Evolutionary conservation across 2,888 invertebrate species (phyloP).

Genomic region (Atrina japonica): DNA sequence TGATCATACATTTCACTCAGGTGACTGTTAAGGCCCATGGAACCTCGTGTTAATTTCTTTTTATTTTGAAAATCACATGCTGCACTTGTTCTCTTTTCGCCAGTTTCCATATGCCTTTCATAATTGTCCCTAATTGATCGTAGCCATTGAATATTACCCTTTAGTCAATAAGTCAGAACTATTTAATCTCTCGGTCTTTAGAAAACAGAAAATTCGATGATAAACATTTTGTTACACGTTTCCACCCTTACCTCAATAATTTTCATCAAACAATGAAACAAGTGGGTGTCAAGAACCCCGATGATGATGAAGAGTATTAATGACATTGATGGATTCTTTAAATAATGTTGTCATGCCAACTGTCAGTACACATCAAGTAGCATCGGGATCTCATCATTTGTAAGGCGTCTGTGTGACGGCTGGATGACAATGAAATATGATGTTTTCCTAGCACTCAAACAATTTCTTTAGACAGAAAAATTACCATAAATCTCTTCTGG

Average conservation of each 20-base stretch:
- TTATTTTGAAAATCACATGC: too few relatives aligned
- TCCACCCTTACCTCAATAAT: conserved; percentile 2
- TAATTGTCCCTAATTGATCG: too few relatives aligned
- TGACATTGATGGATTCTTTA: conserved; percentile 71
- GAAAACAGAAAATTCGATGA: not conserved
- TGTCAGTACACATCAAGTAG: conserved; percentile 69
- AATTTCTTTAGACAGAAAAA: conserved; percentile 70
- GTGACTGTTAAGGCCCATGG: too few relatives aligned
- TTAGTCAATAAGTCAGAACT: too few relatives aligned
- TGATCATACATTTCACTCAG: too few relatives aligned
- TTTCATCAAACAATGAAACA: conserved; percentile 2
- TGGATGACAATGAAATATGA: conserved; percentile 70
- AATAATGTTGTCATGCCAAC: conserved; percentile 72
- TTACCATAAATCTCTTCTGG: conserved; percentile 67
- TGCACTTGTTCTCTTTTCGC: too few relatives aligned
- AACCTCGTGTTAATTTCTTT: too few relatives aligned
- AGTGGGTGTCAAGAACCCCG: conserved; percentile 5
- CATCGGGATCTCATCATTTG: conserved; percentile 69
- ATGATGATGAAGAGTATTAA: conserved; percentile 58
- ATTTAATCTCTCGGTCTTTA: too few relatives aligned
- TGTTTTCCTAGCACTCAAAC: conserved; percentile 66
- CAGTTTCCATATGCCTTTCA: too few relatives aligned
- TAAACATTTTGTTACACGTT: too few relatives aligned
- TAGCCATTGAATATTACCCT: too few relatives aligned
- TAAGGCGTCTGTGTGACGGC: conserved; percentile 48